phyloP scores from a whole-genome alignment of 2,888 invertebrate species.

The Polylopha cassiicola region DNA sequence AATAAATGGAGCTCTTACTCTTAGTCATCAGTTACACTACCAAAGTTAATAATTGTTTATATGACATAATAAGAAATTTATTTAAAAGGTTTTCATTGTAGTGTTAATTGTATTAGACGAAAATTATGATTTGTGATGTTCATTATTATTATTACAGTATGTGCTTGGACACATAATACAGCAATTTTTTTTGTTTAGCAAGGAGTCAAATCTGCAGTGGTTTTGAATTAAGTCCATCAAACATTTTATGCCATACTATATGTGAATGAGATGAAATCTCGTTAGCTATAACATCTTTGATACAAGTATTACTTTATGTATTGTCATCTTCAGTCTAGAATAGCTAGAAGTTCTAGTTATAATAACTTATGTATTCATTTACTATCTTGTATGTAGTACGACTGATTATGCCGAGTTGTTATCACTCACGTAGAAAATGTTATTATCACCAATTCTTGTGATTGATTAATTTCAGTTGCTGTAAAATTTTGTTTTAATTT shows the following conservation, averaged over 20 bases:
- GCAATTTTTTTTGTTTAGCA: too few species aligned
- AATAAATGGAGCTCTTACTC: too few species aligned
- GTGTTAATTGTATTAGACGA: constrained; percentile 6
- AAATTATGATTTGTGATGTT: too few species aligned
- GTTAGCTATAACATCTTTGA: constrained; percentile 16
- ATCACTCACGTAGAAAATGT: constrained; percentile 7
- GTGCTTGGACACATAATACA: too few species aligned
- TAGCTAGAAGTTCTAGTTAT: too few species aligned
- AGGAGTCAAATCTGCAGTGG: too few species aligned
- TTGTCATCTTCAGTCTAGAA: constrained; percentile 16
- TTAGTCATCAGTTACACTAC: constrained; percentile 12
- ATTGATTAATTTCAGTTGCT: constrained; percentile 12
- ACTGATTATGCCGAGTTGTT: too few species aligned
- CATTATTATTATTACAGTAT: too few species aligned
- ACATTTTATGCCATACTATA: constrained; percentile 1
- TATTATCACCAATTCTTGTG: too few species aligned
- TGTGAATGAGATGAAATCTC: constrained; percentile 22
- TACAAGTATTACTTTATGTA: constrained; percentile 19
- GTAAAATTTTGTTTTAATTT: constrained; percentile 1
- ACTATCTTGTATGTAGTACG: too few species aligned
- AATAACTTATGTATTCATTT: too few species aligned
- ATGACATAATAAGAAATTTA: constrained; percentile 13
- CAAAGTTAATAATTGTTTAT: constrained; percentile 20
- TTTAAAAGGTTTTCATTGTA: constrained; percentile 17
- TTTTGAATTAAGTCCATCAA: too few species aligned